Evolutionary conservation across 2,797 vertebrate genomes (phyloP).

Genomic region (Holocentrus rufus): DNA sequence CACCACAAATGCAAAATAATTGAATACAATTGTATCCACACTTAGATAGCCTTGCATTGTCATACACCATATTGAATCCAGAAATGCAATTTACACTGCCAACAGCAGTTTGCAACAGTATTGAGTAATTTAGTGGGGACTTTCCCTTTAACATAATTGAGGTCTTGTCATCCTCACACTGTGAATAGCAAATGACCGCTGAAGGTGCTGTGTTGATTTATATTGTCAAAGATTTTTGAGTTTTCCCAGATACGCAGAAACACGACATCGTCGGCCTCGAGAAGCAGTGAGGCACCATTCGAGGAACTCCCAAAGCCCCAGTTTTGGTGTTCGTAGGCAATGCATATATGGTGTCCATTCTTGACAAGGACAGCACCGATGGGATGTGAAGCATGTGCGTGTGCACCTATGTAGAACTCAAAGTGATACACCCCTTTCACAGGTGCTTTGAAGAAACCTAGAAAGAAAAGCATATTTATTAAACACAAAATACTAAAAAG

Average conservation of each 20-base stretch:
- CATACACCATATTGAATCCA: too few species aligned
- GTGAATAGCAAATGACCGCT: slow-evolving; percentile 41
- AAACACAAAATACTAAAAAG: too few species aligned
- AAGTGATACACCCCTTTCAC: slow-evolving; percentile 37
- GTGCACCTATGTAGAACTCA: accelerated
- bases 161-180: slow-evolving; percentile 5
- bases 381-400: accelerated
- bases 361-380: slow-evolving; percentile 3
- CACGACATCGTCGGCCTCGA: slow-evolving; percentile 34
- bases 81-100: too few species aligned
- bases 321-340: accelerated
- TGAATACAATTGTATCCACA: too few species aligned
- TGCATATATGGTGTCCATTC: slow-evolving; percentile 15
- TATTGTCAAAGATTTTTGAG: neutral
- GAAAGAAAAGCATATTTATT: too few species aligned
- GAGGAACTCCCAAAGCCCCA: accelerated
- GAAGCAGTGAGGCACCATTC: slow-evolving; percentile 25
- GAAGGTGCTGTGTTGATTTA: slow-evolving; percentile 26
- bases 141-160: neutral
- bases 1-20: too few species aligned
- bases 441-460: slow-evolving; percentile 41
- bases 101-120: too few species aligned
- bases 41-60: too few species aligned
- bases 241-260: slow-evolving; percentile 3
- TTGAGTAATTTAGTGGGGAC: too few species aligned